phyloP scores from a whole-genome alignment of 37 sponge, comb jelly and placozoan genomes.

The Crambe crambe region DNA sequence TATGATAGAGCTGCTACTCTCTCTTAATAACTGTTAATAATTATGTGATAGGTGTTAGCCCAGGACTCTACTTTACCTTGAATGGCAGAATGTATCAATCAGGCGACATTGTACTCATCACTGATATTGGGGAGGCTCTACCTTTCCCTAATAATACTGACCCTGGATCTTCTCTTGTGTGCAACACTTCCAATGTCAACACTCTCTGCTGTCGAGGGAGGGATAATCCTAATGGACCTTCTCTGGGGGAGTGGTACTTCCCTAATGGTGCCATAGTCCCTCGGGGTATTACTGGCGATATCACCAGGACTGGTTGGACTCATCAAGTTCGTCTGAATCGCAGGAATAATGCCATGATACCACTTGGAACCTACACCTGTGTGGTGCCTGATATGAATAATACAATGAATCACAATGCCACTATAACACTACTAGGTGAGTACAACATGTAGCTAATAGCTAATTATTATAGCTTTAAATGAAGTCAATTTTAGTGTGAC shows the following conservation, averaged over 20 bases:
- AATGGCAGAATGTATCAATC: not conserved
- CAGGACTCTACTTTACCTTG: not conserved
- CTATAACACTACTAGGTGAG: too few relatives aligned
- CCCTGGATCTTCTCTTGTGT: not conserved
- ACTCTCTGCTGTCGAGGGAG: not conserved
- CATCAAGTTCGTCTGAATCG: not conserved
- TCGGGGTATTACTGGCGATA: not conserved
- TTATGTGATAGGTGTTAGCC: too few relatives aligned
- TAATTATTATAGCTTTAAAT: too few relatives aligned
- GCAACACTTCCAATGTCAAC: not conserved
- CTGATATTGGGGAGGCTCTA: conserved; percentile 5
- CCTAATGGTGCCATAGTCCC: not conserved
- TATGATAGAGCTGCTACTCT: too few relatives aligned
- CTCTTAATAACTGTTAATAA: too few relatives aligned
- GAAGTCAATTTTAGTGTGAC: too few relatives aligned
- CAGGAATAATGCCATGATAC: not conserved
- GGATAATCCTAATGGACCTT: not conserved
- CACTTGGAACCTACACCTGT: not conserved
- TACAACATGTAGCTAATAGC: too few relatives aligned
- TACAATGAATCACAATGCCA: too few relatives aligned
- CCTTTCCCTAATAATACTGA: not conserved
- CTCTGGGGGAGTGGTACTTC: not conserved
- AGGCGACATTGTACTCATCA: not conserved
- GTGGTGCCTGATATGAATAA: not conserved
- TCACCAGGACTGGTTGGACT: not conserved